phyloP scores from a whole-genome alignment of 2,113 vertebrate genomes.

The Gymnarchus niloticus region DNA sequence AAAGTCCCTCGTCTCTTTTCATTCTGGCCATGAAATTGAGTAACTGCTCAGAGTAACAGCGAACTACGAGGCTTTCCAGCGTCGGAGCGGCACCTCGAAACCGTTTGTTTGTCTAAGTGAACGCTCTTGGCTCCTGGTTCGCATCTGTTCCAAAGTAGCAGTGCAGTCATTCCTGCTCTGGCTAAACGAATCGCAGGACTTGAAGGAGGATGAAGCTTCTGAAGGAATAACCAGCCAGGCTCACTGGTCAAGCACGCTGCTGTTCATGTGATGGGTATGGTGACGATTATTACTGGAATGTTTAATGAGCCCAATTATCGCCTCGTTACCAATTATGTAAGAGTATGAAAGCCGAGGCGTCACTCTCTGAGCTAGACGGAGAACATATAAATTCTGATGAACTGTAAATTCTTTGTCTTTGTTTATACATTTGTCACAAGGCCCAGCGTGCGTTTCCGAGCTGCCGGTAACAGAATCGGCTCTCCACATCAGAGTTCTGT shows the following conservation, averaged over 20 bases:
- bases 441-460: neutral
- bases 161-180: too few relatives aligned
- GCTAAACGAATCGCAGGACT: too few relatives aligned
- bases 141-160: too few relatives aligned
- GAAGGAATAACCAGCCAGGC: neutral
- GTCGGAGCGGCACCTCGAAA: too few relatives aligned
- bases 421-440: neutral
- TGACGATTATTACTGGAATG: conserved; percentile 1
- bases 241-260: neutral
- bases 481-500: neutral
- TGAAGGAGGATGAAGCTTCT: too few relatives aligned
- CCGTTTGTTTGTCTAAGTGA: too few relatives aligned
- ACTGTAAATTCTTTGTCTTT: neutral
- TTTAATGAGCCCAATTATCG: conserved; percentile 9
- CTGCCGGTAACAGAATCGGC: neutral
- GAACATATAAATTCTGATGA: neutral
- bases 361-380: neutral
- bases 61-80: too few relatives aligned
- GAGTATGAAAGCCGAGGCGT: neutral
- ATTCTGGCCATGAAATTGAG: neutral
- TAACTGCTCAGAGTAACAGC: too few relatives aligned
- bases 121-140: too few relatives aligned
- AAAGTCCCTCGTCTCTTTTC: neutral
- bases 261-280: neutral
- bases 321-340: conserved; percentile 6